Evolutionary conservation across 2,888 invertebrate genomes (phyloP), one percentile per base, ranked within the genome.

Genomic region (Drosophila paracracens): DNA sequence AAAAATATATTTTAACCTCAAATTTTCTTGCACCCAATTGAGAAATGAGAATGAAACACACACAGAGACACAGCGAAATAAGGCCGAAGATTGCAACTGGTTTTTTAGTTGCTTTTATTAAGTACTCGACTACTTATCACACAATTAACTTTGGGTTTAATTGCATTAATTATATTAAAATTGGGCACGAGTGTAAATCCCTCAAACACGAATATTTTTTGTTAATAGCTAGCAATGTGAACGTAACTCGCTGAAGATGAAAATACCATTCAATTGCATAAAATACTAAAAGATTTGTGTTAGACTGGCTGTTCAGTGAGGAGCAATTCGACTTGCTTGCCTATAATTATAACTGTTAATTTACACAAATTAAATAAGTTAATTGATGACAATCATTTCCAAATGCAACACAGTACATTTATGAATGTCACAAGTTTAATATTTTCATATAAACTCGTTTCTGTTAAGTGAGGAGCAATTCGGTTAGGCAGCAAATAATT

Each of bases 1-100:
- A 78, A 56, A 75, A 46, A 46, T 46, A 60, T 75, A 58, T 69
- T 74, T 66, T 90, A 90, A 86, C 90, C 84, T 85, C 84, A 85
- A 90, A 90, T 65, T 74, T 82, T 73, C 66, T 70, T 43, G 27
- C 52, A 82, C 54, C 27, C 66, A 54, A 50, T 68, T 46, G 7
- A 46, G 46, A 27, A 29, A 35, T 53, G 36, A n/a, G 43, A 58
- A 36, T 66, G 53, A 38, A 62, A 36, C 61, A 57, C 60, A 74
- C 51, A 60, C 31, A 46, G 51, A 29, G n/a, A 50, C 29, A 67
- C 58, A 57, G 56, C 51, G 25, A 8, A 43, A 53, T 27, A 57
- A 51, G 25, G 46, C 25, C 25, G 46, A 46, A 25, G 8, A 25
- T 25, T 25, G 4, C 46, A 46, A 25, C 25, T 46, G 8, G 8